Conservation (phyloP, 2,113 vertebrate genomes). For the Orycteropus afer region DNA sequence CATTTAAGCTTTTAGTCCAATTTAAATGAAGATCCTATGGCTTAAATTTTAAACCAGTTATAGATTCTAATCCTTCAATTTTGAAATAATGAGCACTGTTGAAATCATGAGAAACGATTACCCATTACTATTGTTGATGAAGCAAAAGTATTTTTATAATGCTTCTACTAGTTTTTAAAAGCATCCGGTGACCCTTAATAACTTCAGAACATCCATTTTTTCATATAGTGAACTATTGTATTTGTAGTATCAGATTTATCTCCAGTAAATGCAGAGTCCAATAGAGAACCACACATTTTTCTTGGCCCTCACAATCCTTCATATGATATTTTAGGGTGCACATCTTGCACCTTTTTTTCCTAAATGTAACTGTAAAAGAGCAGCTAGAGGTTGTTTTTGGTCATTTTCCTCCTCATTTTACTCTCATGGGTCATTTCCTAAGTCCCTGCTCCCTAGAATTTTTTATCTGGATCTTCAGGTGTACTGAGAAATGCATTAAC, state of each 20-base stretch:
- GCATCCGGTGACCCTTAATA: neutral
- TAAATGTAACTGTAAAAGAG: constrained; percentile 15
- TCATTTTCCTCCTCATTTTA: neutral
- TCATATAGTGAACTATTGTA: neutral
- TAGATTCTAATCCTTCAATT: constrained; percentile 39
- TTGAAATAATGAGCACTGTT: constrained; percentile 51
- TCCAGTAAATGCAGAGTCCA: neutral
- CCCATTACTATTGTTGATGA: neutral
- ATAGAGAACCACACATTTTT: neutral
- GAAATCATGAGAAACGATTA: constrained; percentile 38
- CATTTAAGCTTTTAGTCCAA: constrained; percentile 61
- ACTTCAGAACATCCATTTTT: constrained; percentile 3
- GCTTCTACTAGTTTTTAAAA: constrained; percentile 21
- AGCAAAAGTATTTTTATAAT: constrained; percentile 36
- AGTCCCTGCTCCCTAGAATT: neutral
- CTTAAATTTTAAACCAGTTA: constrained; percentile 59
- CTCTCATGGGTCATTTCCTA: neutral
- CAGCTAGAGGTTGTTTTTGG: neutral
- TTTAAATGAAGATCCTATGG: constrained; percentile 43
- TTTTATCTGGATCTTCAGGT: neutral
- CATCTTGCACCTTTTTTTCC: neutral
- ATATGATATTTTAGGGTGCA: neutral
- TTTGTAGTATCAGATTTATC: constrained; percentile 23
- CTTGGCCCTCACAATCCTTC: neutral
- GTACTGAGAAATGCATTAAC: neutral